Base-by-base conservation (phyloP, 2,888 invertebrate genomes). In the Protonemura montana region DNA sequence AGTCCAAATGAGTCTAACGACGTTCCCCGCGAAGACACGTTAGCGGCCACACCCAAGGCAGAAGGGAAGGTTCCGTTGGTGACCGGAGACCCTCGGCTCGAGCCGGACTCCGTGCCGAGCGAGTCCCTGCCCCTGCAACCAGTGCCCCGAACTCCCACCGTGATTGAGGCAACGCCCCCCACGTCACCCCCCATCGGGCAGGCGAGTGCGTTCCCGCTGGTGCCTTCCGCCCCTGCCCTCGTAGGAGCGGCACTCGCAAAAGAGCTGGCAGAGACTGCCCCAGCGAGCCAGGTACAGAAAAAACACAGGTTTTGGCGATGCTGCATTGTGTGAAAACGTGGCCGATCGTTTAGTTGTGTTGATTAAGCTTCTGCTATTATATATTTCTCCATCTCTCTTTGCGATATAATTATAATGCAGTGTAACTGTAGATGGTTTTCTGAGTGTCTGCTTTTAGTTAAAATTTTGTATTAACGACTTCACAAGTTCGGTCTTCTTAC, bases 111-210 rank as follows among this genome's bases (percentile, higher is more conserved):
- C 35, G 35, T 35, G 59, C 59, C 59, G 21, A 59, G 59, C 16
- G 13, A 2, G 13, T 21, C 21, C 59, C 59, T 21, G 21, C 21
- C 59, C 59, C 13, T 25, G 26, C 76, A 77, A 13, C 28, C 85
- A 16, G 27, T 82, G 21, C 87, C 87, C 5, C 77, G 29, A 30
- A 90, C 90, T 3, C 90, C 91, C 35, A 90, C 89, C 26, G 88
- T 90, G 29, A 90, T 86, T 6, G 90, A 89, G 86, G 88, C 90
- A 25, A 90, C 90, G 28, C 90, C 90, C 59, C 90, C 90, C 0
- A 89, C 90, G 0, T 90, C 89, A 87, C 90, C 90, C 16, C 89
- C 90, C 21, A 87, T 89, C 29, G 89, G 88, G 10, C 35, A 10
- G 77, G 77, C 42, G 21, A 26, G 25, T 41, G 42, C 25, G 25